Evolutionary conservation across 1,140 invertebrate species (phyloP).

Genomic region (Tetraneura akinire): DNA sequence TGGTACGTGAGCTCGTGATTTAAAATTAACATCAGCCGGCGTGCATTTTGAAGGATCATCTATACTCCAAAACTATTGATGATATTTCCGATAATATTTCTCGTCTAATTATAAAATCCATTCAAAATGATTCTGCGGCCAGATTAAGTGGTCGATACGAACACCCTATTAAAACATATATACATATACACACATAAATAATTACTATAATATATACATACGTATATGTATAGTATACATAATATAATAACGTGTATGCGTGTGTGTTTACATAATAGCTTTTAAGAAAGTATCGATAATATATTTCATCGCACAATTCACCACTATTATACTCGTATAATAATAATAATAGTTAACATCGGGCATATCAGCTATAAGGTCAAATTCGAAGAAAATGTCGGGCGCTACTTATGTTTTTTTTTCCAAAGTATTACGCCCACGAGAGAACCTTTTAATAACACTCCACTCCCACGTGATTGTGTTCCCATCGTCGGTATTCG

Average conservation of each 20-base stretch:
- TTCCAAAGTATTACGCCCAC: neutral
- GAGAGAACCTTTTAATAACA: conserved; percentile 19
- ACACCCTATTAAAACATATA: neutral
- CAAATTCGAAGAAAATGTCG: conserved; percentile 13
- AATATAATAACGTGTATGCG: no score
- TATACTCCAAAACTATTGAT: neutral
- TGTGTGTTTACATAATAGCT: conserved; percentile 15
- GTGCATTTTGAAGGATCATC: neutral
- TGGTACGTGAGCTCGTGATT: conserved; percentile 9
- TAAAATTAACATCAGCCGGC: neutral
- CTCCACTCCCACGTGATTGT: conserved; percentile 8
- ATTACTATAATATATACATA: no score
- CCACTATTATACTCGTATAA: no score
- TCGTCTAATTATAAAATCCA: conserved; percentile 27
- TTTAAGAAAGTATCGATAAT: conserved; percentile 28
- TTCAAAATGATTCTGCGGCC: conserved; percentile 12
- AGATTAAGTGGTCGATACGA: conserved; percentile 34
- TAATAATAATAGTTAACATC: neutral
- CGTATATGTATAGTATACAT: neutral
- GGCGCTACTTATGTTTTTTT: conserved; percentile 6
- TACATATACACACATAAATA: neutral
- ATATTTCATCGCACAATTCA: conserved; percentile 1
- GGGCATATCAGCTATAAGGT: conserved; percentile 14
- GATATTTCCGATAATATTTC: neutral
- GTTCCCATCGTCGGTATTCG: conserved; percentile 7